Evolutionary conservation across 2,797 vertebrate species (phyloP), one percentile per base, ranked within the genome.

Genomic region (Gobionotothen gibberifrons): DNA sequence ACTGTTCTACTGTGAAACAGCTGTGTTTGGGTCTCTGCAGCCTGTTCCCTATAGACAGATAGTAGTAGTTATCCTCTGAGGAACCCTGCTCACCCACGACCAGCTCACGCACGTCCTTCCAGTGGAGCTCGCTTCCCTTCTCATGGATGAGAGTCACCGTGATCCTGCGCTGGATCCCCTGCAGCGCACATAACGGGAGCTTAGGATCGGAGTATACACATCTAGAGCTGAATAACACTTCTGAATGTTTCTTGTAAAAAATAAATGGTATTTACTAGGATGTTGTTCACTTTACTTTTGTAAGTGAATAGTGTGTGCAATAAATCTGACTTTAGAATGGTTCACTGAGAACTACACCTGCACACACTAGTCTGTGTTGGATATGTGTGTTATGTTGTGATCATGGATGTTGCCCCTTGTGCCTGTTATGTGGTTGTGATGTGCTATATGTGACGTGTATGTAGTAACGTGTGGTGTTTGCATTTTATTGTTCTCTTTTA

Each of bases 91-190:
- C 89, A 99, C 98, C 98, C 39, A 99, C 98, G 21, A 99, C 98
- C 90, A 99, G 93, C 88, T 99, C 98, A 1, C 96, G 92, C 0
- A 99, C 98, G 2, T 99, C 98, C 49, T 99, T 99, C 98, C 98
- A 99, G 82, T 99, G 97, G 43, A 99, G 94, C 84, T 99, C 97
- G 0, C 96, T 98, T 46, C 98, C 98, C 85, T 97, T 99, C 93
- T 99, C 97, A 0, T 99, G 98, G 89, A 99, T 97, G 6, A 99
- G 97, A 62, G 98, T 99, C 85, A 99, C 96, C 0, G 97, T 98
- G 93, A 99, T 97, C 85, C 98, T 95, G 17, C 98, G 93, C 87
- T 99, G 98, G 90, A 99, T 99, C 49, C 97, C 98, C 98, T 99
- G 89, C 69, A 78, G 75, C 74, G 80, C 40, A 84, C 46, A 87